These are phyloP conservation scores for Phrynosoma blainvillii DNA, from an alignment of 2,113 vertebrate species.

Conservation along the genomic window DNA sequence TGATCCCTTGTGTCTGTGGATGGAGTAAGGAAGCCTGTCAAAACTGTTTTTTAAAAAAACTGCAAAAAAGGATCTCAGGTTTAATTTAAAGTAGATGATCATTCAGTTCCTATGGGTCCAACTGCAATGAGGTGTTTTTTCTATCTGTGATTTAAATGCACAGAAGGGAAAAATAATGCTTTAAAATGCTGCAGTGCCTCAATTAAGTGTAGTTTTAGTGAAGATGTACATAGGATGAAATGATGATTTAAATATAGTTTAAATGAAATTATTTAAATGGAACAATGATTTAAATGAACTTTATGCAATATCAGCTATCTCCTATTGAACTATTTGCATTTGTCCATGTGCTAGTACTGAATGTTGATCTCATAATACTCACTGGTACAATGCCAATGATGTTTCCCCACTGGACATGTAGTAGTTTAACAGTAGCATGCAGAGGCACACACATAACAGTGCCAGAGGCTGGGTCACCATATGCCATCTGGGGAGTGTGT, in stretches of 20 bases:
- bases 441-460: no score
- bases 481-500: no score
- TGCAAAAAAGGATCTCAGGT: not conserved
- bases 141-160: not conserved
- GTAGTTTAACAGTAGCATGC: not conserved
- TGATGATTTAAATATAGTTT: not conserved
- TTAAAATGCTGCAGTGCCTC: not conserved
- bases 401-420: not conserved
- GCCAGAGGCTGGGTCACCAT: no score
- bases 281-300: no score
- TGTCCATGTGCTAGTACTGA: not conserved
- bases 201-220: not conserved
- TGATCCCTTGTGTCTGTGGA: not conserved
- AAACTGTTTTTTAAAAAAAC: not conserved
- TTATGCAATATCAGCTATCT: not conserved
- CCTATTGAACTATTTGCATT: not conserved
- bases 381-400: not conserved
- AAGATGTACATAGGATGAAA: not conserved
- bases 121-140: conserved; percentile 9
- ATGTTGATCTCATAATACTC: not conserved
- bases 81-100: not conserved
- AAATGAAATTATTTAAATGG: not conserved
- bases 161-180: not conserved
- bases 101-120: not conserved
- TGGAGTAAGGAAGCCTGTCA: not conserved